Conservation (phyloP, 2,113 vertebrate genomes). For the Syngnathoides biaculeatus region DNA sequence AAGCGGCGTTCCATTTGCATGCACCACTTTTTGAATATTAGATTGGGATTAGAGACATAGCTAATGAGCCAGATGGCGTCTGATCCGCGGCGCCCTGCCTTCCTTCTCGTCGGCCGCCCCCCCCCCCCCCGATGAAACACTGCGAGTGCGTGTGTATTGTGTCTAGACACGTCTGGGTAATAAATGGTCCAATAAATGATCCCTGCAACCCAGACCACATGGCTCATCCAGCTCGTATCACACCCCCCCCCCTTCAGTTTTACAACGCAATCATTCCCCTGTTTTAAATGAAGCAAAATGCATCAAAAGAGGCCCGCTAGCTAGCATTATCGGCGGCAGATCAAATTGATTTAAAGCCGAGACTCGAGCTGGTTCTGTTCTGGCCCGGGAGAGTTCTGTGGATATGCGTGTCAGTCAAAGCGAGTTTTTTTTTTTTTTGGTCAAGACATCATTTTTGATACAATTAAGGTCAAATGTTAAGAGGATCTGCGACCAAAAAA, state of each 20-base stretch:
- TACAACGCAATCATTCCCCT: neutral
- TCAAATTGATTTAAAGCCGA: neutral
- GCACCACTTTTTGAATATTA: constrained; percentile 7
- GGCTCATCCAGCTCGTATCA: neutral
- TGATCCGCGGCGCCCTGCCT: constrained; percentile 5
- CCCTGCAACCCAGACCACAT: constrained; percentile 3
- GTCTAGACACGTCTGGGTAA: constrained; percentile 7
- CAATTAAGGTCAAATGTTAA: neutral
- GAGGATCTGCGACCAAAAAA: neutral
- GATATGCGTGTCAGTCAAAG: neutral
- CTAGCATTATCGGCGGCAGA: neutral
- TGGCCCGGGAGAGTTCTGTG: neutral
- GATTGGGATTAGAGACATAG: constrained; percentile 8
- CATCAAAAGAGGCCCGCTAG: neutral
- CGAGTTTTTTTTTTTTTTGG: neutral
- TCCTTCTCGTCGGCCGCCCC: neutral
- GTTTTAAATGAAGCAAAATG: constrained; percentile 6
- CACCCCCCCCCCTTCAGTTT: neutral
- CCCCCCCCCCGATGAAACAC: constrained; percentile 4
- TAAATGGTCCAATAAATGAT: constrained; percentile 8
- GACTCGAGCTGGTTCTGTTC: neutral
- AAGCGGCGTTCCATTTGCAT: neutral
- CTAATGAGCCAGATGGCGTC: constrained; percentile 14
- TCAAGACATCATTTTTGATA: neutral
- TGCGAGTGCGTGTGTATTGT: neutral